These are phyloP conservation scores for Silurus glanis DNA, from an alignment of 2,113 vertebrate genomes.

Conservation along the genomic window DNA sequence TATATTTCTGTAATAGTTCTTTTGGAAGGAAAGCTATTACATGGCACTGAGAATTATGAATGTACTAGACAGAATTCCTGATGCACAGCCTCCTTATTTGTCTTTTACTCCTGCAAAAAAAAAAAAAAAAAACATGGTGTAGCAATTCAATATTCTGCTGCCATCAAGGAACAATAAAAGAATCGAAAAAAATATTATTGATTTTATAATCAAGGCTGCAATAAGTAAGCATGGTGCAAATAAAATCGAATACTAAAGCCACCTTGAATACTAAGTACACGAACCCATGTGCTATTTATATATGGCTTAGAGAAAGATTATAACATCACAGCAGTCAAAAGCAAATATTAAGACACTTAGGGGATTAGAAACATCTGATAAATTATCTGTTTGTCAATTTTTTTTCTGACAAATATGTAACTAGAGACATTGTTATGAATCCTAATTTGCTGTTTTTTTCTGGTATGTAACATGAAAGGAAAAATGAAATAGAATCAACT, in stretches of 20 bases:
- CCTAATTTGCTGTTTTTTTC: not conserved
- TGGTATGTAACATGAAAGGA: not conserved
- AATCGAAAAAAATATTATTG: not conserved
- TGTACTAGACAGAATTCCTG: not conserved
- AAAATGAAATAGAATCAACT: too few species aligned
- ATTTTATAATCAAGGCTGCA: not conserved
- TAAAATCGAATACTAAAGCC: not conserved
- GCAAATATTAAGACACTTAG: not conserved
- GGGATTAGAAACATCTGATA: not conserved
- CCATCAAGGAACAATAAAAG: not conserved
- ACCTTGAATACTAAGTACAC: not conserved
- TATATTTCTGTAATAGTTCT: not conserved
- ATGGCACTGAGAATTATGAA: not conserved
- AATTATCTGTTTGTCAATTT: not conserved
- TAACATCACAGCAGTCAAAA: not conserved
- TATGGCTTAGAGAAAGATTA: not conserved
- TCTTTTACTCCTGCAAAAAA: not conserved
- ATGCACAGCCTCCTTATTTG: not conserved
- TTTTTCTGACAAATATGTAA: not conserved
- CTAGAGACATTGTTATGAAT: not conserved
- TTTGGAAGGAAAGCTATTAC: not conserved
- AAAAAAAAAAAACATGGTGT: not conserved
- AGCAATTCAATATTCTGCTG: not conserved
- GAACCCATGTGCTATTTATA: not conserved
- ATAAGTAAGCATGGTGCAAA: not conserved